Percentiles rank a stretch among this genome's conserved stretches.
phyloP scores from a whole-genome alignment of 2,113 vertebrate species.

The Macquaria australasica region DNA sequence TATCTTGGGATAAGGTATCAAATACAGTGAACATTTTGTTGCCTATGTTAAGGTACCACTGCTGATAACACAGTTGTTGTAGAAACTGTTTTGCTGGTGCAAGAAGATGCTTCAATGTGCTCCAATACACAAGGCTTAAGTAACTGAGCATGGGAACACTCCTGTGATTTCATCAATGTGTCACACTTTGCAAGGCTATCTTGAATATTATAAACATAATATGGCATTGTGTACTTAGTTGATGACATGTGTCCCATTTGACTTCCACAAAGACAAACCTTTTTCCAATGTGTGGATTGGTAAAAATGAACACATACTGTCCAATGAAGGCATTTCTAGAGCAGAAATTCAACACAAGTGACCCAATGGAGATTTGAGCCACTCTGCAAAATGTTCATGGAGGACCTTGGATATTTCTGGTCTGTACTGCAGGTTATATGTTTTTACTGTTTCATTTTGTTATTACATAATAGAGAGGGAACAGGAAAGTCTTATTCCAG shows the following conservation, averaged over 20 bases:
- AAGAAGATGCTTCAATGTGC: not conserved
- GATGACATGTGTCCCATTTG: not conserved
- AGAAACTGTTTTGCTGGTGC: not conserved
- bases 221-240: not conserved
- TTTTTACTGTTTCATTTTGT: not conserved
- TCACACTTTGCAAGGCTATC: not conserved
- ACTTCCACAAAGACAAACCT: not conserved
- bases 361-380: not conserved
- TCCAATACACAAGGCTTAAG: not conserved
- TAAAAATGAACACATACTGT: not conserved
- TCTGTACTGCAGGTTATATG: not conserved
- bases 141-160: not conserved
- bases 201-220: not conserved
- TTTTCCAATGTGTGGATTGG: not conserved
- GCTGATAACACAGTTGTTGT: no score
- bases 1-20: not conserved
- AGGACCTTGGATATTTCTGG: not conserved
- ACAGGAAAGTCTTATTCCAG: not conserved
- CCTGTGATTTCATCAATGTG: not conserved
- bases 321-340: not conserved
- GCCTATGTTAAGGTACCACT: no score
- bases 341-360: not conserved
- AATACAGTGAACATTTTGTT: not conserved
- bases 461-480: not conserved
- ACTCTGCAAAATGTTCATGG: not conserved